Evolutionary conservation across 2,113 vertebrate genomes (phyloP).

Genomic region (Oreochromis tanganicae): DNA sequence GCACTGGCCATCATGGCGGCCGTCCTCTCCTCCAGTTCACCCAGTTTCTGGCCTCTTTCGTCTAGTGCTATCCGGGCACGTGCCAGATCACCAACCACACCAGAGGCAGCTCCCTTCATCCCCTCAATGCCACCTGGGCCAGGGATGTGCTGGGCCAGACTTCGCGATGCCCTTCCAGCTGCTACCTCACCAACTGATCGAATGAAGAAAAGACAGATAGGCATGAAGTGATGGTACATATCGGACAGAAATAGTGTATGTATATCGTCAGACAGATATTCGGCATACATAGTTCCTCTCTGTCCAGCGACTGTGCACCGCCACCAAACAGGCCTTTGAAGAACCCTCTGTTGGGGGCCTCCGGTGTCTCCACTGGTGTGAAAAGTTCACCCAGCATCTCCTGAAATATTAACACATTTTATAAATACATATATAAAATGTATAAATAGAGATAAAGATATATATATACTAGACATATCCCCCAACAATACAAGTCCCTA

Average conservation of each 20-base stretch:
- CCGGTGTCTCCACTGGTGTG: conserved; percentile 95
- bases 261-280: background rate
- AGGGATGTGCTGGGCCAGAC: conserved; percentile 95
- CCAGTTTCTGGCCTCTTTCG: conserved; percentile 93
- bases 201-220: background rate
- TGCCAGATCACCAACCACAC: conserved; percentile 91
- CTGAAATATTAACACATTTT: conserved; percentile 65
- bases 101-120: conserved; percentile 94
- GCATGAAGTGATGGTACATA: background rate
- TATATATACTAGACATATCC: background rate
- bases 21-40: conserved; percentile 93
- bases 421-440: background rate
- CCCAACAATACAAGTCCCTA: background rate
- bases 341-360: conserved; percentile 96
- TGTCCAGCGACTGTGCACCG: conserved; percentile 92
- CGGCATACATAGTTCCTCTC: conserved; percentile 94
- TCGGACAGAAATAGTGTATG: background rate
- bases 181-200: conserved; percentile 85
- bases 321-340: conserved; percentile 98
- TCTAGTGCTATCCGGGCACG: conserved; percentile 91
- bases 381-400: conserved; percentile 98
- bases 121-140: conserved; percentile 94
- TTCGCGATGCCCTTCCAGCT: conserved; percentile 89
- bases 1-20: conserved; percentile 96
- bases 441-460: background rate